Evolutionary conservation across 2,113 vertebrate genomes (phyloP).

Genomic region (Hylia prasina): DNA sequence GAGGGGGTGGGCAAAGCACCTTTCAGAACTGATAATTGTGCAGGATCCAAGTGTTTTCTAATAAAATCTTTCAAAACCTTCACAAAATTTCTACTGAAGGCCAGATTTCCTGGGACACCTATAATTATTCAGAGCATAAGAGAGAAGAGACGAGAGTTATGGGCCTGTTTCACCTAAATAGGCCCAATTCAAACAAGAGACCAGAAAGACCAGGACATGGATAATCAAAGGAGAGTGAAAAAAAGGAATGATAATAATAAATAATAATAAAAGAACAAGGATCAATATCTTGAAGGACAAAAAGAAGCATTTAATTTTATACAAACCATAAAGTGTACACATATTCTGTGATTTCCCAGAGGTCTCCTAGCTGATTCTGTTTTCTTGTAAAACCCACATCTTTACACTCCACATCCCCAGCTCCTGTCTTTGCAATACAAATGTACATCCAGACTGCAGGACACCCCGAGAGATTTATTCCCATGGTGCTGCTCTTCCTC

Average conservation of each 20-base stretch:
- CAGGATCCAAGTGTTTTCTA: slow-evolving; percentile 57
- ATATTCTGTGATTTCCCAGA: slow-evolving; percentile 68
- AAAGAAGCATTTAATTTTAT: slow-evolving; percentile 62
- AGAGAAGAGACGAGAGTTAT: background rate
- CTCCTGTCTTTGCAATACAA: background rate
- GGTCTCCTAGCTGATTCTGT: slow-evolving; percentile 19
- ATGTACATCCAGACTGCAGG: background rate
- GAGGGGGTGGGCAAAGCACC: slow-evolving; percentile 57
- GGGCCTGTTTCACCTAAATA: slow-evolving; percentile 44
- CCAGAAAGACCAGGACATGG: background rate
- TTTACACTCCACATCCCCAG: background rate
- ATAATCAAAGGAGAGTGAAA: slow-evolving; percentile 41
- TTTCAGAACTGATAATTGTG: slow-evolving; percentile 70
- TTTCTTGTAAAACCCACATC: slow-evolving; percentile 21
- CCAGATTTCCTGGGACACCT: slow-evolving; percentile 61
- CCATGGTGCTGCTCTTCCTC: background rate
- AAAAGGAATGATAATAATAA: background rate
- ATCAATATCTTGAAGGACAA: slow-evolving; percentile 52
- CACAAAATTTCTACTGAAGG: slow-evolving; percentile 51
- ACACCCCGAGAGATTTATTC: background rate
- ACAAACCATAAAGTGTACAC: slow-evolving; percentile 62
- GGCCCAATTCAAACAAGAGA: background rate
- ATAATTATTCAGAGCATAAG: slow-evolving; percentile 66
- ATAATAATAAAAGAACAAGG: slow-evolving; percentile 17
- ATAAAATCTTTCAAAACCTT: slow-evolving; percentile 71